phyloP scores from a whole-genome alignment of 53 echinoderm and acorn worm species.

The Arbacia lixula region DNA sequence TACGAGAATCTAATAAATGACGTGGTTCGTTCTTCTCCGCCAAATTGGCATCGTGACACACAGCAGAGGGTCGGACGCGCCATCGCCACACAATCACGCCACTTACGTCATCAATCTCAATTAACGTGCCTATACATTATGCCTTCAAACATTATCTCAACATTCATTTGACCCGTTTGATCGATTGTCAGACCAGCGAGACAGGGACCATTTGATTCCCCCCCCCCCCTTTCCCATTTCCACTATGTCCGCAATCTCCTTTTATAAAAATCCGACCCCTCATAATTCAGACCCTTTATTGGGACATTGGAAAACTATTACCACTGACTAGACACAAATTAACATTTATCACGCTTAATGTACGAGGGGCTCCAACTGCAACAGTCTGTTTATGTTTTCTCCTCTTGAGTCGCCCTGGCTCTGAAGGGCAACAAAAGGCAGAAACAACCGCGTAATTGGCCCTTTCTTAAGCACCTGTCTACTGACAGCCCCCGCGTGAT shows the following conservation, averaged over 20 bases:
- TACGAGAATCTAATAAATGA: no score
- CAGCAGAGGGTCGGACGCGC: no score
- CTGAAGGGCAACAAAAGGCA: not conserved
- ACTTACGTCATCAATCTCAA: slow-evolving; percentile 44
- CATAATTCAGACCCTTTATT: slow-evolving; percentile 10
- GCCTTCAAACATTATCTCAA: slow-evolving; percentile 28
- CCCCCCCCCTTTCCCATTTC: no score
- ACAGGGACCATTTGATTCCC: no score
- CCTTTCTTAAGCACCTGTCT: slow-evolving; percentile 47
- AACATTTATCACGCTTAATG: slow-evolving; percentile 51
- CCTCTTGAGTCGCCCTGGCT: no score
- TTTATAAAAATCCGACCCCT: no score
- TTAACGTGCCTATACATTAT: slow-evolving; percentile 25
- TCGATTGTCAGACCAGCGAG: no score
- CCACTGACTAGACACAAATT: slow-evolving; percentile 33
- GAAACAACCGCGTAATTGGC: slow-evolving; percentile 30
- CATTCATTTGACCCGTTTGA: slow-evolving; percentile 14
- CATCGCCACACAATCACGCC: slow-evolving; percentile 2
- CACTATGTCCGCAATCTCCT: no score
- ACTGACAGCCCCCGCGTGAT: slow-evolving; percentile 9
- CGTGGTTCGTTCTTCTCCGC: no score
- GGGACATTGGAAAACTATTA: slow-evolving; percentile 49
- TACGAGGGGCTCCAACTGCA: slow-evolving; percentile 17
- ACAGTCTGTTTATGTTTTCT: no score
- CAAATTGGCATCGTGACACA: no score